These are phyloP conservation scores for Crocodylus rhombifer DNA, from an alignment of 2,797 vertebrate species.

Conservation along the genomic window DNA sequence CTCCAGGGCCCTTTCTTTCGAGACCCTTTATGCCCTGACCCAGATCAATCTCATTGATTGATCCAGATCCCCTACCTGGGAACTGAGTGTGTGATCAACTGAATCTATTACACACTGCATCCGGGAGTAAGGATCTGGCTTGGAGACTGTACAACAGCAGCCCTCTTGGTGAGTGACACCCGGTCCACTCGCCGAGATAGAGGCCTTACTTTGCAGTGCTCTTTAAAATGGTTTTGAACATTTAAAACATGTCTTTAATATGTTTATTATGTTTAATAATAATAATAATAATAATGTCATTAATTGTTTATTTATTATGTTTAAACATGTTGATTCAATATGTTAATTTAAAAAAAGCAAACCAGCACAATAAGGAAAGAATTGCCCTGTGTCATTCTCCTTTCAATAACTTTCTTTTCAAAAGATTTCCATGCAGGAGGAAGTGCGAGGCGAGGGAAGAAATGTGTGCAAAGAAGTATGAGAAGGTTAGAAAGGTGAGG, in stretches of 20 bases:
- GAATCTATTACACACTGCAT: background rate
- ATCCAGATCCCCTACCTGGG: too few relatives aligned
- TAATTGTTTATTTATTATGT: background rate
- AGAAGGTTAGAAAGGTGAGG: background rate
- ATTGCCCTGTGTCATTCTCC: background rate
- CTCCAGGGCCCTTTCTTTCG: background rate
- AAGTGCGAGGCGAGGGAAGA: background rate
- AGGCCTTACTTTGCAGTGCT: too few relatives aligned
- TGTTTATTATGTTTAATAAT: too few relatives aligned
- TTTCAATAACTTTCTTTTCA: background rate
- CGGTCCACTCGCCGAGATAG: background rate
- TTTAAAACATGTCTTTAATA: too few relatives aligned
- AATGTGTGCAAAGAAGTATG: background rate
- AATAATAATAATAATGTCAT: background rate
- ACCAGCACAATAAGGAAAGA: background rate
- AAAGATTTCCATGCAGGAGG: background rate
- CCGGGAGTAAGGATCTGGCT: background rate
- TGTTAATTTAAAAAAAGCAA: background rate
- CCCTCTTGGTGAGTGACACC: background rate
- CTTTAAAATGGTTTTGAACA: too few relatives aligned
- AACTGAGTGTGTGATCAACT: background rate
- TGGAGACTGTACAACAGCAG: background rate
- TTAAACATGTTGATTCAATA: background rate
- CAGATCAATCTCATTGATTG: too few relatives aligned
- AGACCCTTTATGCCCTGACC: too few relatives aligned